Evolutionary conservation across 2,797 vertebrate genomes (phyloP).

Genomic region (Pterois miles): DNA sequence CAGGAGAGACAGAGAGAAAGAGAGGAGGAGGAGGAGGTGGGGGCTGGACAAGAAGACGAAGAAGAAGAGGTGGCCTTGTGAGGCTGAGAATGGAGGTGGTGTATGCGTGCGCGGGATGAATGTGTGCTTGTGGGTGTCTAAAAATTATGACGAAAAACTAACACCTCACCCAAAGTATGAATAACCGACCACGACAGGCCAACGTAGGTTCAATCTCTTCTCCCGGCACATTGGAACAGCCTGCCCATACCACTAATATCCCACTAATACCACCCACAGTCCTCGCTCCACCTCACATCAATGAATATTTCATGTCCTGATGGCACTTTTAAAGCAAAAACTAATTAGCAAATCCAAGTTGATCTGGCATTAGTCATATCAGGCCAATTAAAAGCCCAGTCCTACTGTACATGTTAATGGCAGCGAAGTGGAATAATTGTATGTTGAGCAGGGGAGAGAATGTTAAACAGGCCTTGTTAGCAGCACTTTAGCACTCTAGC

Average conservation of each 20-base stretch:
- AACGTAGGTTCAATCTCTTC: slow-evolving; percentile 74
- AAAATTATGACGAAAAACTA: slow-evolving; percentile 74
- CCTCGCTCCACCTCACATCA: slow-evolving; percentile 80
- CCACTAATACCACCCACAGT: slow-evolving; percentile 83
- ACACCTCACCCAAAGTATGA: slow-evolving; percentile 79
- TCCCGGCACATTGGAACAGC: slow-evolving; percentile 66
- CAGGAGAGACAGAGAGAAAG: slow-evolving; percentile 3
- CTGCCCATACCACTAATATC: slow-evolving; percentile 78
- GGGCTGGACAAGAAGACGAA: slow-evolving; percentile 43
- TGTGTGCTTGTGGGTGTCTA: slow-evolving; percentile 69
- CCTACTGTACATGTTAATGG: slow-evolving; percentile 86
- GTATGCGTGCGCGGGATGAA: slow-evolving; percentile 29
- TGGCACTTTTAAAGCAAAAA: slow-evolving; percentile 86
- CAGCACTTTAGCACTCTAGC: slow-evolving; percentile 85
- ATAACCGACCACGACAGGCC: slow-evolving; percentile 77
- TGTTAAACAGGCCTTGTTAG: slow-evolving; percentile 88
- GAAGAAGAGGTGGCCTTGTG: slow-evolving; percentile 70
- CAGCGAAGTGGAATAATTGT: slow-evolving; percentile 85
- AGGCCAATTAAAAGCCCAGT: slow-evolving; percentile 85
- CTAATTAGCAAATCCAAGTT: slow-evolving; percentile 88
- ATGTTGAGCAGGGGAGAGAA: slow-evolving; percentile 85
- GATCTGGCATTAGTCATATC: slow-evolving; percentile 87
- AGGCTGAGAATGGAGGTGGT: slow-evolving; percentile 71
- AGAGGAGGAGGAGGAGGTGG: slow-evolving; percentile 37
- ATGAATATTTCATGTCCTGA: slow-evolving; percentile 87